phyloP scores from a whole-genome alignment of 1,140 invertebrate species.

The Drosophila tristis region DNA sequence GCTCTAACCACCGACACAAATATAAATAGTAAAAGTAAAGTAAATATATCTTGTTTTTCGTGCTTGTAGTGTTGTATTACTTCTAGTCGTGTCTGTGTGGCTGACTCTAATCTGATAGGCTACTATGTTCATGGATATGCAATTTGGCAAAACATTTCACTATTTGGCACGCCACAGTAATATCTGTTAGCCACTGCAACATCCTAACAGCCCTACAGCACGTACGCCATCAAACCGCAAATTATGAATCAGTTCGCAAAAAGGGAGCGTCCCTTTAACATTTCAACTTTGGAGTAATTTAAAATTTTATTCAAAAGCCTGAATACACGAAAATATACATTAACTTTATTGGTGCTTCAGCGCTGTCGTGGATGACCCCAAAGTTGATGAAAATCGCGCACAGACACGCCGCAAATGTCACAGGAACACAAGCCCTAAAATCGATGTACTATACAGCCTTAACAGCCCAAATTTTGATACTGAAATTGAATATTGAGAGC shows the following conservation, averaged over 20 bases:
- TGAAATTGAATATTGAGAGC: no score
- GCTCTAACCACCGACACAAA: no score
- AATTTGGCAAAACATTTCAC: no score
- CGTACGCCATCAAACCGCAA: slow-evolving; percentile 31
- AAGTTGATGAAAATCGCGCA: slow-evolving; percentile 6
- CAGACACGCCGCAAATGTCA: slow-evolving; percentile 11
- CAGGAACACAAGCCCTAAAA: slow-evolving; percentile 6
- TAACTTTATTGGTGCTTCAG: slow-evolving; percentile 12
- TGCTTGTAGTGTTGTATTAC: no score
- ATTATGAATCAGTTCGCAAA: slow-evolving; percentile 41
- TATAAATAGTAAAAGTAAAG: no score
- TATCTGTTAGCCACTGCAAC: no score
- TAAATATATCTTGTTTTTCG: no score
- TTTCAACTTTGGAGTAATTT: slow-evolving; percentile 37
- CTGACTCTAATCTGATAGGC: no score
- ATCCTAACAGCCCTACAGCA: neutral
- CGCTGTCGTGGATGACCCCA: neutral
- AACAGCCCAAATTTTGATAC: no score
- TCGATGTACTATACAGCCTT: neutral
- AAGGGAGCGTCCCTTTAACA: slow-evolving; percentile 11
- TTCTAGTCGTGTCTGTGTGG: no score
- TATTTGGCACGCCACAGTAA: no score
- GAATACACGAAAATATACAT: slow-evolving; percentile 15
- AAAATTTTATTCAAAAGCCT: slow-evolving; percentile 27
- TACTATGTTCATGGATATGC: no score